These are phyloP conservation scores for Apamea monoglypha DNA, from an alignment of 2,888 invertebrate genomes.

Conservation along the genomic window DNA sequence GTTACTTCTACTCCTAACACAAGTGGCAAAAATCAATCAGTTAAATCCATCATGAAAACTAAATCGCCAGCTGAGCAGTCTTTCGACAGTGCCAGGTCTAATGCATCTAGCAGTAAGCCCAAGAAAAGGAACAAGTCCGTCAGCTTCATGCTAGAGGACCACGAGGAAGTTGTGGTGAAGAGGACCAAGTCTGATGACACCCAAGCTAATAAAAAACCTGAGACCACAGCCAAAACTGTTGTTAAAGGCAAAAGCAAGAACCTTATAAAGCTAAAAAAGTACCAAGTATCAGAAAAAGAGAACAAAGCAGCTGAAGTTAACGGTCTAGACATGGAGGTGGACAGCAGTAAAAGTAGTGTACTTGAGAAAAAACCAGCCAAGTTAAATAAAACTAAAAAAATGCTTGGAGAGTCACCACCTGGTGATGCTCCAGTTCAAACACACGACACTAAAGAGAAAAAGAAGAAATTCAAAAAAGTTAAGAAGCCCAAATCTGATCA, in stretches of 20 bases:
- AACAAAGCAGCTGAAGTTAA: slow-evolving; percentile 63
- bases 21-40: slow-evolving; percentile 56
- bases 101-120: slow-evolving; percentile 67
- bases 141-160: slow-evolving; percentile 84
- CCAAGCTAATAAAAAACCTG: slow-evolving; percentile 52
- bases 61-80: slow-evolving; percentile 64
- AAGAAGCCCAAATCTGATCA: slow-evolving; percentile 65
- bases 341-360: slow-evolving; percentile 47
- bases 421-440: slow-evolving; percentile 39
- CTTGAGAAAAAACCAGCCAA: slow-evolving; percentile 50
- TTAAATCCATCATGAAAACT: slow-evolving; percentile 82
- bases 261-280: slow-evolving; percentile 60
- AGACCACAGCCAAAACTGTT: slow-evolving; percentile 50
- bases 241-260: slow-evolving; percentile 55
- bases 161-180: slow-evolving; percentile 78
- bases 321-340: slow-evolving; percentile 55
- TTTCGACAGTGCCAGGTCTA: slow-evolving; percentile 63
- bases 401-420: slow-evolving; percentile 41
- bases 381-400: slow-evolving; percentile 60
- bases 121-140: slow-evolving; percentile 87
- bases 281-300: slow-evolving; percentile 69
- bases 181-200: slow-evolving; percentile 80
- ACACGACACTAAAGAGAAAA: slow-evolving; percentile 61
- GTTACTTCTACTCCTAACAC: slow-evolving; percentile 76
- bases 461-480: slow-evolving; percentile 70